These are phyloP conservation scores for Thryonomys swinderianus DNA, from an alignment of 2,113 vertebrate species.

Conservation along the genomic window DNA sequence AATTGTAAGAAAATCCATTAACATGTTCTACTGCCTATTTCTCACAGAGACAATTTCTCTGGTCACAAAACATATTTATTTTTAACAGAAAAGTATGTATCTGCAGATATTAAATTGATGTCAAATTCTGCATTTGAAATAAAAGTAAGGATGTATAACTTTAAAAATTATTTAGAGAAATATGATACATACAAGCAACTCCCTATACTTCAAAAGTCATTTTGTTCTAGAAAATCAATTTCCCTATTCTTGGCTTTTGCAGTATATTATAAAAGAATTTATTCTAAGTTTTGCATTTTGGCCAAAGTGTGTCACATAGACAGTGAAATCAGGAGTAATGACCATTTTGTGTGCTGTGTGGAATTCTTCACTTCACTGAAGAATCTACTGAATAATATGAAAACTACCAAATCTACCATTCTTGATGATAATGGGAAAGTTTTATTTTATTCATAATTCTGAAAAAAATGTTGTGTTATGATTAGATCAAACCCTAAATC, in stretches of 20 bases:
- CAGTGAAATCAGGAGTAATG: neutral
- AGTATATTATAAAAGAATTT: slow-evolving; percentile 30
- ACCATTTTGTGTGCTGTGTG: neutral
- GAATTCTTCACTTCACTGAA: neutral
- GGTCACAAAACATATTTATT: neutral
- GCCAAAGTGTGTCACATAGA: neutral
- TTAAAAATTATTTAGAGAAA: slow-evolving; percentile 40
- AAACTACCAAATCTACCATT: slow-evolving; percentile 22
- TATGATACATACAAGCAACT: slow-evolving; percentile 13
- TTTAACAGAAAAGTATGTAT: neutral
- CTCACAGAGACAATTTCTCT: neutral
- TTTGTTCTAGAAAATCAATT: neutral
- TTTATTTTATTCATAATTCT: slow-evolving; percentile 26
- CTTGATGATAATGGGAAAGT: slow-evolving; percentile 15
- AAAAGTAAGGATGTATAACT: slow-evolving; percentile 23
- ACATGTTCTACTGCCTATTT: neutral
- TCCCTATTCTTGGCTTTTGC: slow-evolving; percentile 1
- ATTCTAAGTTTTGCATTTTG: neutral
- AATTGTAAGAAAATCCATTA: slow-evolving; percentile 3
- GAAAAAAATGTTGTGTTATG: neutral
- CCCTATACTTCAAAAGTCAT: neutral
- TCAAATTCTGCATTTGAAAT: slow-evolving; percentile 30
- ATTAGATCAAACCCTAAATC: neutral
- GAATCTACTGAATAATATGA: slow-evolving; percentile 13
- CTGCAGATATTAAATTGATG: slow-evolving; percentile 7